These are phyloP conservation scores for Idaea aversata DNA, from an alignment of 2,888 invertebrate species.

Conservation along the genomic window DNA sequence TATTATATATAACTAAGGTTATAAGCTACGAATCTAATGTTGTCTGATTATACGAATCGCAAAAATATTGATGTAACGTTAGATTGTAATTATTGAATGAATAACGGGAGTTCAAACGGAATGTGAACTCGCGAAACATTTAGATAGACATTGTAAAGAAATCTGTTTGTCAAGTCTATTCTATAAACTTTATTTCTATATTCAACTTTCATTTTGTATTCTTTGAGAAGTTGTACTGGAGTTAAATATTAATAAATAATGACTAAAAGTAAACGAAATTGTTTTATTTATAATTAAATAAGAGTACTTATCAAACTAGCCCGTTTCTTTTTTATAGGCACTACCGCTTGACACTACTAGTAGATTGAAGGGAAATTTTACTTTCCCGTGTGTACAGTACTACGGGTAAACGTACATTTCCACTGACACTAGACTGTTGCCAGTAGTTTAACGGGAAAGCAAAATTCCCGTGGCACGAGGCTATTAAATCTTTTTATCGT, in stretches of 20 bases:
- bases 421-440: no score
- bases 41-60: slow-evolving; percentile 12
- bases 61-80: slow-evolving; percentile 29
- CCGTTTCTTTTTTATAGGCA: no score
- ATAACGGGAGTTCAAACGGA: slow-evolving; percentile 22
- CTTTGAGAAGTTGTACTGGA: slow-evolving; percentile 56
- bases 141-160: slow-evolving; percentile 49
- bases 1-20: not conserved
- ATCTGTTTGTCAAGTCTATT: slow-evolving; percentile 39
- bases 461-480: no score
- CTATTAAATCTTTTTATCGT: no score
- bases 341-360: no score
- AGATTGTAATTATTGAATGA: slow-evolving; percentile 36
- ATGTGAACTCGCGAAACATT: slow-evolving; percentile 23
- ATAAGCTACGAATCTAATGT: slow-evolving; percentile 14
- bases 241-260: slow-evolving; percentile 69
- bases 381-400: no score
- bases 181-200: slow-evolving; percentile 38
- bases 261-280: slow-evolving; percentile 15
- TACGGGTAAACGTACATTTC: no score
- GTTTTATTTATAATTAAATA: not conserved
- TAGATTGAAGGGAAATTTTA: no score
- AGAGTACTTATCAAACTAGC: not conserved
- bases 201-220: slow-evolving; percentile 55
- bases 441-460: no score